phyloP scores from a whole-genome alignment of 2,888 invertebrate genomes.

The Eueremaeus valkanovi region DNA sequence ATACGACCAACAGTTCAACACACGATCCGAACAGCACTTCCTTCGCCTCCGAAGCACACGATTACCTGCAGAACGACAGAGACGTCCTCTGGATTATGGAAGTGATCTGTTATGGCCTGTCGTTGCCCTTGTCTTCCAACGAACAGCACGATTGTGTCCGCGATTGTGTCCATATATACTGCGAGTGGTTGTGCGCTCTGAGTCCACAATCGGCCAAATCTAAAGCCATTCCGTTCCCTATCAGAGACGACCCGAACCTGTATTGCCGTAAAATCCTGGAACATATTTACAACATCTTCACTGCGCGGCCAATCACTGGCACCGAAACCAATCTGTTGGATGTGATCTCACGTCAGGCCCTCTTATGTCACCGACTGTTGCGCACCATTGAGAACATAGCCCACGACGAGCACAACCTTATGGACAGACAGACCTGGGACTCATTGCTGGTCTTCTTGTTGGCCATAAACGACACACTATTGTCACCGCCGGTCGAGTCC shows the following conservation, averaged over 20 bases:
- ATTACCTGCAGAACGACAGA: constrained; percentile 68
- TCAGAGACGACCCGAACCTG: constrained; percentile 79
- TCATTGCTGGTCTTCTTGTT: constrained; percentile 78
- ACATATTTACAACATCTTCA: constrained; percentile 90
- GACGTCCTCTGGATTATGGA: constrained; percentile 66
- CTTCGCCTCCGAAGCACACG: not conserved
- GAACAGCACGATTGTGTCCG: constrained; percentile 86
- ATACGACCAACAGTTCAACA: constrained; percentile 48
- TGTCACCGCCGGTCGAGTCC: constrained; percentile 80
- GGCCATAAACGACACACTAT: constrained; percentile 81
- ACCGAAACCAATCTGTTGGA: constrained; percentile 55
- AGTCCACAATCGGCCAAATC: constrained; percentile 58
- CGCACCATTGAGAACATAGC: constrained; percentile 76
- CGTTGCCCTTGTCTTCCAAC: constrained; percentile 66
- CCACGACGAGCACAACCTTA: constrained; percentile 63
- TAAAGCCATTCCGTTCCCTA: constrained; percentile 75
- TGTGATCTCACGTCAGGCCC: constrained; percentile 76
- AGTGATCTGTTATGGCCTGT: constrained; percentile 86
- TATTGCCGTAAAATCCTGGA: constrained; percentile 85
- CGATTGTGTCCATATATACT: constrained; percentile 93
- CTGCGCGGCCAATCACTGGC: constrained; percentile 67
- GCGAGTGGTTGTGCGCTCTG: constrained; percentile 90
- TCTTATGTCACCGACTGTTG: constrained; percentile 84
- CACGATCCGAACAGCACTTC: not conserved
- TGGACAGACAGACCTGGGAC: constrained; percentile 87